These are phyloP conservation scores for Caiman crocodilus DNA, from an alignment of 2,797 vertebrate species.

Conservation along the genomic window DNA sequence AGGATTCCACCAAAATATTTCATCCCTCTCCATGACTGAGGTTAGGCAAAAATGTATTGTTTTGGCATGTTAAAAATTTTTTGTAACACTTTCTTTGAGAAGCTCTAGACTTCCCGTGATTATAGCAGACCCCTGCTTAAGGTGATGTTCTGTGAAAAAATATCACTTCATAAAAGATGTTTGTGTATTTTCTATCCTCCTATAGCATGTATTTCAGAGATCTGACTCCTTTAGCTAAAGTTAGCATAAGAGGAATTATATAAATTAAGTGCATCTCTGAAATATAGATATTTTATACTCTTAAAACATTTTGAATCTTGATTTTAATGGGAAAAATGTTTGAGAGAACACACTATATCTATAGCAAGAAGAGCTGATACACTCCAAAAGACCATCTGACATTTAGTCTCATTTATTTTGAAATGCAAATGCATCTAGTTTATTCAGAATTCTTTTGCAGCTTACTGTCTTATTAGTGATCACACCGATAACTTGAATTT, in stretches of 20 bases:
- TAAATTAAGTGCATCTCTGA: not conserved
- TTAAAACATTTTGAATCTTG: conserved; percentile 22
- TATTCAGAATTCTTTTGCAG: conserved; percentile 66
- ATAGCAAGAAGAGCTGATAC: conserved; percentile 7
- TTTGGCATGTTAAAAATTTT: not conserved
- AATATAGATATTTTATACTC: not conserved
- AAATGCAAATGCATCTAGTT: conserved; percentile 67
- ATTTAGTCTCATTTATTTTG: conserved; percentile 75
- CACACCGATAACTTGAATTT: conserved; percentile 73
- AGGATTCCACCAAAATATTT: not conserved
- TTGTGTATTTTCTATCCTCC: not conserved
- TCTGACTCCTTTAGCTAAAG: not conserved
- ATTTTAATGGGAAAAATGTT: not conserved
- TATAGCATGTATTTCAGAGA: not conserved
- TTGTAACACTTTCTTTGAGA: not conserved
- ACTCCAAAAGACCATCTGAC: conserved; percentile 64
- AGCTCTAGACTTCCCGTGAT: not conserved
- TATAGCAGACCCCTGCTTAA: not conserved
- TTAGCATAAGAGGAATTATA: not conserved
- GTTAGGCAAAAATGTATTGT: not conserved
- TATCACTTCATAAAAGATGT: not conserved
- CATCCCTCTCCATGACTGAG: not conserved
- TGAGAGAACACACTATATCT: not conserved
- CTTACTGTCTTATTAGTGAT: conserved; percentile 76
- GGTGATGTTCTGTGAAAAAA: not conserved